Base-by-base conservation (phyloP, 2,888 invertebrate species). In the Tachina fera region DNA sequence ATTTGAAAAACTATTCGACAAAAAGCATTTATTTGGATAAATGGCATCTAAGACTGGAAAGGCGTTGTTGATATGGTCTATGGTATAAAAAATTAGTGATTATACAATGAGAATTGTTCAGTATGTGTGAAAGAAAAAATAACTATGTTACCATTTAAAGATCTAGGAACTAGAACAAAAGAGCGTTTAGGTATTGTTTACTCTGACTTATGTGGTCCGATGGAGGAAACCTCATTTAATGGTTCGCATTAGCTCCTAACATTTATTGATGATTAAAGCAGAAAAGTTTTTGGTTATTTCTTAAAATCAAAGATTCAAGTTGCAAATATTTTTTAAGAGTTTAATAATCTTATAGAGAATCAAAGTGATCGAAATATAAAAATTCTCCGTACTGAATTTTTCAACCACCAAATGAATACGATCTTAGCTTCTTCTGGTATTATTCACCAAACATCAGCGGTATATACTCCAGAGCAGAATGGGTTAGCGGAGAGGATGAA, bases 291-390 rank as follows among this genome's bases (percentile, higher is more conserved):
- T 31, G 53, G 16, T 13, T n/a, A 39, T 56, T 72, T 60, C 19
- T 39, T 72, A 31, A 39, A 41, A 39, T 31, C 61, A 8, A 88
- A 88, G 22, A 56, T 31, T 1, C 63, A 80, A n/a, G 80, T 61
- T 8, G 71, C 67, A 61, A n/a, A 5, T 1, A n/a, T 16, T 14
- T 53, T 19, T 41, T 5, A 41, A 41, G 53, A 53, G 9, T 56
- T 70, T 53, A 53, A 16, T 13, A 13, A 41, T 41, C 13, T 19
- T 41, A 13, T 41, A 3, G 41, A 70, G n/a, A n/a, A n/a, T n/a
- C n/a, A n/a, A n/a, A n/a, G n/a, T n/a, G n/a, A n/a, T n/a, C n/a
- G n/a, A n/a, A n/a, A n/a, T n/a, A n/a, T n/a, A n/a, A n/a, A n/a
- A n/a, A n/a, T n/a, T n/a, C n/a, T n/a, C n/a, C n/a, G 77, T 43